Evolutionary conservation across 2,113 vertebrate species (phyloP), one percentile per base, ranked within the genome.

Genomic region (Corythornis vintsioides): DNA sequence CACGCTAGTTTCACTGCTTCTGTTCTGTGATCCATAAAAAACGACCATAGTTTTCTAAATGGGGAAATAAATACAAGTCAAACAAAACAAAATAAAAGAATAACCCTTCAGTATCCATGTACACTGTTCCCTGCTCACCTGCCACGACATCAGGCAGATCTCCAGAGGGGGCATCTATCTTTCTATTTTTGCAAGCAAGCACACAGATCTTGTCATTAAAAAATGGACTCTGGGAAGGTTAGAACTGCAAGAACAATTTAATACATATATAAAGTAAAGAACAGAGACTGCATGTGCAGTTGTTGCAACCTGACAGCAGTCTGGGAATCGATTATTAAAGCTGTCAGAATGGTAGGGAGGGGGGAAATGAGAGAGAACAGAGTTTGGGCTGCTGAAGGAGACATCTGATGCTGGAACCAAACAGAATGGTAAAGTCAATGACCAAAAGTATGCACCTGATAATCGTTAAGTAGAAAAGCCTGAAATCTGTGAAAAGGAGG

Each of bases 381-480:
- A 53, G 43, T 38, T 83, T 52, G 55, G 48, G 64, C 66, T 78
- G 22, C 66, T 73, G 21, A 82, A 42, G 75, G 45, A 83, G 56
- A 82, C 91, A 95, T 85, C 52, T 43, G n/a, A 92, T 61, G 88
- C 83, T 95, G 94, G 88, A 96, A 88, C 91, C 83, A 91, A 76
- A 69, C 3, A 6, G 75, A 83, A 83, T 7, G 8, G 77, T 82
- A 89, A 88, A 95, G 89, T 60, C 93, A 96, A 83, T 79, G 94
- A 93, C 65, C 67, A 81, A 95, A 97, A 95, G 52, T 52, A 94
- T 64, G 88, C 93, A 93, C 83, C 85, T 92, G 90, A 92, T 91
- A 89, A 74, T 74, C 67, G 38, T 38, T 67, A 33, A 50, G 83
- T 64, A 64, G 69, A 64, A 94, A 86, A 95, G 47, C 77, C 83